Conservation (phyloP, 1,140 invertebrate genomes). For the Ceratoteleas bidentatus region DNA sequence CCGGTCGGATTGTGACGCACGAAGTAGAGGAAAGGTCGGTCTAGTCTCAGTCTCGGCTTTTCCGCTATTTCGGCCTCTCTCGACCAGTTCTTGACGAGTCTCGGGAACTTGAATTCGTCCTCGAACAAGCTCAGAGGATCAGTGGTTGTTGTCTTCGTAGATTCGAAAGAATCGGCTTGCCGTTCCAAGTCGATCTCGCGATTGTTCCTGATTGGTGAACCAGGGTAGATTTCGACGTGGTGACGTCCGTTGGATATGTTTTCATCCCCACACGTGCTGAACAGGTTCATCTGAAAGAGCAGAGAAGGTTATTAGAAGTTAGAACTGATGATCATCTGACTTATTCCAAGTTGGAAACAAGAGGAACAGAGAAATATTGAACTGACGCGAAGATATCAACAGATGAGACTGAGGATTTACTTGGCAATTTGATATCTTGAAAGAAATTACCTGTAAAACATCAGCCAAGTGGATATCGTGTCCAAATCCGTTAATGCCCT, state of each 20-base stretch:
- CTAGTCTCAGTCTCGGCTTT: slow-evolving; percentile 88
- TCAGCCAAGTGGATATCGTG: slow-evolving; percentile 90
- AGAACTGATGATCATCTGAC: neutral
- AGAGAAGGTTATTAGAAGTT: no score
- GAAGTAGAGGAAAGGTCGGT: slow-evolving; percentile 92
- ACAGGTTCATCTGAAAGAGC: slow-evolving; percentile 84
- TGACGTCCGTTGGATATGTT: slow-evolving; percentile 85
- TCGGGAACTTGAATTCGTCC: no score
- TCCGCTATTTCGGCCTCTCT: slow-evolving; percentile 86
- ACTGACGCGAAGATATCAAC: no score
- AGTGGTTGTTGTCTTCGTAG: slow-evolving; percentile 51
- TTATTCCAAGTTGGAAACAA: slow-evolving; percentile 2
- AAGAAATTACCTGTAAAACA: slow-evolving; percentile 85
- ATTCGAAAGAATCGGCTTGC: slow-evolving; percentile 25
- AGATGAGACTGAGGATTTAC: no score
- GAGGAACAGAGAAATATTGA: no score
- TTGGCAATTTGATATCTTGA: neutral
- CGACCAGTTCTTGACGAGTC: slow-evolving; percentile 55
- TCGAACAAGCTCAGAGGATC: slow-evolving; percentile 77
- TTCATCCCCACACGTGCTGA: slow-evolving; percentile 90
- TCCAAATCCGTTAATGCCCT: slow-evolving; percentile 88
- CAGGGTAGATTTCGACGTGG: slow-evolving; percentile 90
- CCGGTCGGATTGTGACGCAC: slow-evolving; percentile 93
- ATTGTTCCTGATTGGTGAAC: slow-evolving; percentile 81
- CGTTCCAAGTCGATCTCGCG: slow-evolving; percentile 44